Percentiles rank a stretch among this genome's conserved stretches.
Conservation (phyloP, 2,888 invertebrate genomes). For the Aspidapion aeneum region DNA sequence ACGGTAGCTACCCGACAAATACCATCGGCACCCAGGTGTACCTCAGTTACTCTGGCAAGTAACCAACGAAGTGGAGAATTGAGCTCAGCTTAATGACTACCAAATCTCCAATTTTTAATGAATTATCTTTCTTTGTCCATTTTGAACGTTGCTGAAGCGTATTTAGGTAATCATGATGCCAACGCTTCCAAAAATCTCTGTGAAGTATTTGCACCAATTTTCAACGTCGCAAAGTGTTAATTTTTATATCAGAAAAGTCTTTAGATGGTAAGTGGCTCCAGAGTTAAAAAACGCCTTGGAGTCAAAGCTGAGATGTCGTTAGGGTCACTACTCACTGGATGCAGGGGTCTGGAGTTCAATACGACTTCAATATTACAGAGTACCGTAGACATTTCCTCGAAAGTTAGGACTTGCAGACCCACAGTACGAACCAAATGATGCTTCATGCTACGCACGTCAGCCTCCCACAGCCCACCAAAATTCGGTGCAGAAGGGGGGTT, state of each 20-base stretch:
- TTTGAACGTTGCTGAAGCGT: neutral
- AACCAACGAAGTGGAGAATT: neutral
- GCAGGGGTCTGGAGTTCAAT: neutral
- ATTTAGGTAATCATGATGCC: neutral
- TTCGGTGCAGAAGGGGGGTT: constrained; percentile 12
- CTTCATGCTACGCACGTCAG: neutral
- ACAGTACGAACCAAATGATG: neutral
- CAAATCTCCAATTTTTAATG: neutral
- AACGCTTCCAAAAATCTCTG: neutral
- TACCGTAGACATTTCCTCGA: neutral
- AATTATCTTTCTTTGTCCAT: neutral
- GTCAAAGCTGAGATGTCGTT: neutral
- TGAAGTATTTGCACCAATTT: neutral
- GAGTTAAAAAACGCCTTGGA: neutral
- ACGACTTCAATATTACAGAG: neutral
- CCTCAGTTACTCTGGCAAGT: neutral
- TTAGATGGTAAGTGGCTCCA: neutral
- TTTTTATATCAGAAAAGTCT: neutral
- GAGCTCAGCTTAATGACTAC: neutral
- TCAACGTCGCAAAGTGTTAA: neutral
- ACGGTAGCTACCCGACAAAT: neutral
- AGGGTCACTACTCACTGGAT: neutral
- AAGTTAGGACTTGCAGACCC: neutral
- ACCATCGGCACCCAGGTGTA: neutral
- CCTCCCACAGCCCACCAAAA: constrained; percentile 3